Base-by-base conservation (phyloP, 2,113 vertebrate species). In the Phyllostomus discolor region DNA sequence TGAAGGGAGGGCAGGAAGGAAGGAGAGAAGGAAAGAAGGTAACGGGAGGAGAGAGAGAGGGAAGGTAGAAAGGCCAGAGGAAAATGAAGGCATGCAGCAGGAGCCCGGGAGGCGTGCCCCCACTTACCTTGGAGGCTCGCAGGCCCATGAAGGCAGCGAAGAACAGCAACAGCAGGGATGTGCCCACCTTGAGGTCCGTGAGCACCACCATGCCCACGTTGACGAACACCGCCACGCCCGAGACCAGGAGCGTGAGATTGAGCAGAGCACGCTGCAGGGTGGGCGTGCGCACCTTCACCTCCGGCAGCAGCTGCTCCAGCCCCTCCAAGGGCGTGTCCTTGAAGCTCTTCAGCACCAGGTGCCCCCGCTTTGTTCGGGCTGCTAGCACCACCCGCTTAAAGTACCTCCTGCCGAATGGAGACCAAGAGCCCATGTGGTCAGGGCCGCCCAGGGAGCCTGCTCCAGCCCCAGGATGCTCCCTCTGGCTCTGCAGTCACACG, bases 121-220 rank as follows among this genome's bases (percentile, higher is more conserved):
- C 0, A 0, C 83, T 50, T 50, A 98, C 98, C 98, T 98, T 98
- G 97, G 98, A 97, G 67, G 97, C 97, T 1, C 98, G 97, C 62
- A 98, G 73, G 67, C 96, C 97, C 98, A 98, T 98, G 76, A 98
- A 98, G 67, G 84, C 46, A 0, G 97, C 96, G 4, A 98, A 98
- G 79, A 98, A 46, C 19, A 98, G 89, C 31, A 98, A 95, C 76
- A 98, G 90, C 62, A 98, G 86, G 6, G 97, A 97, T 7, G 98
- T 98, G 94, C 98, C 98, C 48, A 98, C 72, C 97, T 98, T 98
- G 94, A 98, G 92, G 94, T 98, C 98, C 0, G 98, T 90, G 11
- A 98, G 95, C 20, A 98, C 97, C 96, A 98, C 98, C 98, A 98
- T 98, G 89, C 97, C 97, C 73, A 98, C 98, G 5, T 98, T 98